Conservation (phyloP, 2,888 invertebrate species). For the Trypoxylon attenuatum region DNA sequence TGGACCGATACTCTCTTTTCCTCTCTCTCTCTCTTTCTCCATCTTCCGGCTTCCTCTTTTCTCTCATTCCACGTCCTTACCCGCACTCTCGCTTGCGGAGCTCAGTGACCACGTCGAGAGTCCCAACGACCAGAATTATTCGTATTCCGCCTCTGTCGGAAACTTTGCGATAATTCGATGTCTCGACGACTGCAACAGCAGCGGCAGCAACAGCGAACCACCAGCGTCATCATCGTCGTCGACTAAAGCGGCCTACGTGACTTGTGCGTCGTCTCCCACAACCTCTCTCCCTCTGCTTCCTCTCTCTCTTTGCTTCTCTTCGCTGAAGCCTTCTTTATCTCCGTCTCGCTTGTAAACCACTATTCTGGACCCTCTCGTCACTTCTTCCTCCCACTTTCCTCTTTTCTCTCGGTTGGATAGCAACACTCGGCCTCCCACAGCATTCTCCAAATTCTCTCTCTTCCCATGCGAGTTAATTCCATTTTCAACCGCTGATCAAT, state of each 20-base stretch:
- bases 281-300: background rate
- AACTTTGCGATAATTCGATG: conserved; percentile 60
- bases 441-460: background rate
- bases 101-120: background rate
- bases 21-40: background rate
- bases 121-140: conserved; percentile 31
- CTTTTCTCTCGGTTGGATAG: conserved; percentile 6
- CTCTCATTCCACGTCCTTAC: background rate
- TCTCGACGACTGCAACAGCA: conserved; percentile 54
- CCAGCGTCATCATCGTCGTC: conserved; percentile 46
- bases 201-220: conserved; percentile 34
- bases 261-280: conserved; percentile 34
- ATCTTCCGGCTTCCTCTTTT: background rate
- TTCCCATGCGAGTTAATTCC: no score
- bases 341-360: background rate
- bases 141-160: conserved; percentile 48
- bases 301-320: background rate
- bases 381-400: background rate
- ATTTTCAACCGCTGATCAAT: background rate
- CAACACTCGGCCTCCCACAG: background rate
- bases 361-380: background rate
- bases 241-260: conserved; percentile 56
- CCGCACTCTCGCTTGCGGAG: background rate
- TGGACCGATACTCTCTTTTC: background rate
- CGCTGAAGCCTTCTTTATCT: background rate